Evolutionary conservation across 2,113 vertebrate species (phyloP).

Genomic region (Pontoporia blainvillei): DNA sequence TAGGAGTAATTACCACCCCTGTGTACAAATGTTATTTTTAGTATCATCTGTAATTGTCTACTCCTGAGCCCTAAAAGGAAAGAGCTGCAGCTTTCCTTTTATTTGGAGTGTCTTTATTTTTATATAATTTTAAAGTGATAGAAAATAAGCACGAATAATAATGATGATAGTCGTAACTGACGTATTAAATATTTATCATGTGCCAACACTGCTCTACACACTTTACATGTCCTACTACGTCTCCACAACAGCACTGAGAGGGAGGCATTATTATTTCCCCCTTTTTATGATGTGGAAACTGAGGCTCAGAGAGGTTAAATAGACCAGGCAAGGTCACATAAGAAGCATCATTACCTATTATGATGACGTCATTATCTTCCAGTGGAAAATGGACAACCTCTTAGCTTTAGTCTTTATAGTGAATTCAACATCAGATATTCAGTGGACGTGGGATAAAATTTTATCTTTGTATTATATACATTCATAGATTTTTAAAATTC

Average conservation of each 20-base stretch:
- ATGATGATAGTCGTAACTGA: background rate
- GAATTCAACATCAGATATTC: background rate
- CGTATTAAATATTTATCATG: background rate
- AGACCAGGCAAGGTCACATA: background rate
- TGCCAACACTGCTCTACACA: background rate
- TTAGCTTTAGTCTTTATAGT: background rate
- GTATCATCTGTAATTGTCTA: background rate
- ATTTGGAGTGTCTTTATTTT: background rate
- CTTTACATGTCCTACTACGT: background rate
- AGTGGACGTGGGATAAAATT: background rate
- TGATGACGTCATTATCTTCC: background rate
- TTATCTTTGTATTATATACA: background rate
- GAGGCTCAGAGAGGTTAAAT: background rate
- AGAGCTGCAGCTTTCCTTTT: background rate
- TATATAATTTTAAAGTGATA: background rate
- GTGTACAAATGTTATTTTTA: background rate
- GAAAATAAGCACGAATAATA: background rate
- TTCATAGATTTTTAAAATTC: background rate
- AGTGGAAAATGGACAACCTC: background rate
- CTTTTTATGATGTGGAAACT: background rate
- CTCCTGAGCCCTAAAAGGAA: background rate
- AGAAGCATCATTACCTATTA: background rate
- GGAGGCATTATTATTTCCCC: background rate
- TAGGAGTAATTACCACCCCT: background rate
- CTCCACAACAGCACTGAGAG: background rate